Evolutionary conservation across 2,113 vertebrate genomes (phyloP), one percentile per base, ranked within the genome.

Genomic region (Malurus melanocephalus): DNA sequence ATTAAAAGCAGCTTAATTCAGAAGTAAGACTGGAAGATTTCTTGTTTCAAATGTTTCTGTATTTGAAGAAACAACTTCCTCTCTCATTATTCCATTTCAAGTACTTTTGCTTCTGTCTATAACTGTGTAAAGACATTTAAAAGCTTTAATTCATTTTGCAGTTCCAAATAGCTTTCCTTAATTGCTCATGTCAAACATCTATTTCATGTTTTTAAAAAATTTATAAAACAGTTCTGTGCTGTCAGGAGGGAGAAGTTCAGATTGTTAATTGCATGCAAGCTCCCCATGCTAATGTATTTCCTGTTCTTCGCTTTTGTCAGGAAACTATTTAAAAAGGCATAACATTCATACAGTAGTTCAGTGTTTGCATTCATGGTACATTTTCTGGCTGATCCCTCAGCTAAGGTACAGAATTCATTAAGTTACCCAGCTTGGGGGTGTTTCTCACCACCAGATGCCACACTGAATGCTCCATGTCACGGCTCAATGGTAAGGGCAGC

Each of bases 171-270:
- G 90, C 61, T 96, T 88, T 80, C 69, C 80, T 94, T 96, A 95
- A 96, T 95, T 7, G 9, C 85, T 95, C 92, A 72, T 57, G 92
- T 95, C 95, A 96, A 94, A 96, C 62, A 95, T 79, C 79, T 93
- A 96, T 96, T 92, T 93, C 80, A 94, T 33, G 60, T 91, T 94
- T 94, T 93, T 92, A 8, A 94, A 97, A 96, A 95, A 96, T 86
- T 91, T 95, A 94, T 96, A 92, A 95, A 96, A 95, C 92, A 96
- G 92, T 97, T 96, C 79, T 62, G n/a, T 90, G 79, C 82, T 93
- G 73, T 90, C 92, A 93, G 80, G 17, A 65, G 19, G 65, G 88
- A 88, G 83, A 91, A 82, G 24, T 43, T 94, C 85, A 92, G 46
- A 87, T 96, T 94, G 95, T 94, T 96, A 96, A 93, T 53, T 90